Percentiles rank a stretch among this genome's conserved stretches.
Evolutionary conservation across 2,113 vertebrate species (phyloP).

Genomic region (Ptilorrhoa leucosticta): DNA sequence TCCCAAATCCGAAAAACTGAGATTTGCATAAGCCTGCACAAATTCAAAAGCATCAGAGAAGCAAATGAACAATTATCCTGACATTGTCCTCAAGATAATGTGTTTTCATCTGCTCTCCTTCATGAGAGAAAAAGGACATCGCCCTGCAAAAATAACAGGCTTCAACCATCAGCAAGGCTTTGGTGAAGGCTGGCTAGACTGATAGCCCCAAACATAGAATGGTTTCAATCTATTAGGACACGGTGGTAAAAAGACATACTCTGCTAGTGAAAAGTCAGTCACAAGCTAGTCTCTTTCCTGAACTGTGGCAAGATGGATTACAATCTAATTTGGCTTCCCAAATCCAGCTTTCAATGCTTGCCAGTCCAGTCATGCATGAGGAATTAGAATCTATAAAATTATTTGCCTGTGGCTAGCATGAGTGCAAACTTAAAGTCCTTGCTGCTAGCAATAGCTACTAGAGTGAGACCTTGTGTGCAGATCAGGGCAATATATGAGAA

Average conservation of each 20-base stretch:
- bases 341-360: background rate
- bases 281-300: background rate
- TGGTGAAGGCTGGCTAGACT: background rate
- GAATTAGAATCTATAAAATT: background rate
- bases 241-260: accelerated
- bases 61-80: background rate
- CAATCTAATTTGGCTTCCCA: background rate
- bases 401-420: background rate
- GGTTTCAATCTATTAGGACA: background rate
- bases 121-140: background rate
- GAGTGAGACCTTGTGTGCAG: background rate
- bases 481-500: background rate
- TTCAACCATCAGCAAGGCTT: background rate
- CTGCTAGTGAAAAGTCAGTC: background rate
- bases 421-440: background rate
- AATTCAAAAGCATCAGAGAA: background rate
- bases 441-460: background rate
- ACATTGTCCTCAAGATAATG: background rate
- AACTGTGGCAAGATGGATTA: background rate
- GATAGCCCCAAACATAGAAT: background rate
- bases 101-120: background rate
- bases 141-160: background rate
- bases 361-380: background rate
- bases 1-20: background rate
- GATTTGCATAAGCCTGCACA: background rate